Evolutionary conservation across 2,888 invertebrate species (phyloP).

Genomic region (Mystacides longicornis): DNA sequence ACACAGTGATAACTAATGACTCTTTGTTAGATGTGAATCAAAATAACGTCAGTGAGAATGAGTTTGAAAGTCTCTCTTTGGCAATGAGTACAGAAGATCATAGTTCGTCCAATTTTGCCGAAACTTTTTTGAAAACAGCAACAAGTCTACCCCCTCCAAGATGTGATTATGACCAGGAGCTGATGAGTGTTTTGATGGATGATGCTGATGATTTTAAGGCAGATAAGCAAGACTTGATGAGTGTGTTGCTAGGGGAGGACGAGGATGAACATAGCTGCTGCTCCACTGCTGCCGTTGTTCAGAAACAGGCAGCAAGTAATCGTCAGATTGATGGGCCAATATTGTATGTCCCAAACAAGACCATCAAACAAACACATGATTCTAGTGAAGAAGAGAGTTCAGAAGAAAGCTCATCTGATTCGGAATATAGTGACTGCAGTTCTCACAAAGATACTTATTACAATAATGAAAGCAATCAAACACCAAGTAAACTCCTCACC

Average conservation of each 20-base stretch:
- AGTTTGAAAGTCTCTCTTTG: neutral
- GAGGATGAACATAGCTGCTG: neutral
- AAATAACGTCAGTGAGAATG: neutral
- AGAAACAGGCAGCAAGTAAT: neutral
- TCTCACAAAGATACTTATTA: neutral
- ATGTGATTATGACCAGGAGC: neutral
- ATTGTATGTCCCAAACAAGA: neutral
- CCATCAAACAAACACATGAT: neutral
- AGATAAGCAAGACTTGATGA: neutral
- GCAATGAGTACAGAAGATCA: neutral
- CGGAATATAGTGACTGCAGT: neutral
- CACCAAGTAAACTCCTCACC: conserved; percentile 33
- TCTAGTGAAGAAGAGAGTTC: neutral
- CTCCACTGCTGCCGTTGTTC: neutral
- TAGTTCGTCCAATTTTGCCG: neutral
- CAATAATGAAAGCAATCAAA: neutral
- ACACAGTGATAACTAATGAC: neutral
- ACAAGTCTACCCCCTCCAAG: neutral
- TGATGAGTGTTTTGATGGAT: neutral
- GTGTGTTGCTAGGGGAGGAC: neutral
- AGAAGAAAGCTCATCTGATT: neutral
- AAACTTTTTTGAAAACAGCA: neutral
- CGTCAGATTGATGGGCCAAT: neutral
- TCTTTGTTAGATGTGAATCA: neutral
- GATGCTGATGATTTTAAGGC: neutral